phyloP scores from a whole-genome alignment of 1,140 invertebrate species.

The Drosophila nigromelanica region DNA sequence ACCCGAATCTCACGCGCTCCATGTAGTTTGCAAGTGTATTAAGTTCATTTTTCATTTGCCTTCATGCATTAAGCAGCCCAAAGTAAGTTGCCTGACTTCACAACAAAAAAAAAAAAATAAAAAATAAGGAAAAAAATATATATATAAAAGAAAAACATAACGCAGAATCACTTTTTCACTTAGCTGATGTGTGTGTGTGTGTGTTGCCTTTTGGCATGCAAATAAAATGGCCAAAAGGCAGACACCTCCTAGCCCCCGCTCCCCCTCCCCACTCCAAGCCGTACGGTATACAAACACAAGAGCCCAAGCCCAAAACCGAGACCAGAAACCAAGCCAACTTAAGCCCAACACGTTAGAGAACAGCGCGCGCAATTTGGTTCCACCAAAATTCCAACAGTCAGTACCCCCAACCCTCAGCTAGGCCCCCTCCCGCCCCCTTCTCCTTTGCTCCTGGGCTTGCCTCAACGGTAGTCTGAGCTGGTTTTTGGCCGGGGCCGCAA shows the following conservation, averaged over 20 bases:
- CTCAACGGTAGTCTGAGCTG: no score
- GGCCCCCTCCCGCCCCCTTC: background rate
- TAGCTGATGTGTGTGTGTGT: constrained; percentile 49
- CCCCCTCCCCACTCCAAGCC: background rate
- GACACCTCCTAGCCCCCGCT: background rate
- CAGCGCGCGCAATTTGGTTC: constrained; percentile 71
- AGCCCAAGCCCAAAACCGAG: constrained; percentile 40
- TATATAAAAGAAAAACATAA: constrained; percentile 37
- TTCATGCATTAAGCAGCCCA: constrained; percentile 65
- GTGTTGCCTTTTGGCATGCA: constrained; percentile 75
- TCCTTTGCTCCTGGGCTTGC: background rate
- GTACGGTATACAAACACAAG: background rate
- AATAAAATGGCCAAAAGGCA: constrained; percentile 63
- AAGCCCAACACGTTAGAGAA: constrained; percentile 80
- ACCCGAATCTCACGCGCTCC: constrained; percentile 45
- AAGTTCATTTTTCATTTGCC: constrained; percentile 80
- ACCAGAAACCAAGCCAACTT: constrained; percentile 79
- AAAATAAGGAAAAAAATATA: constrained; percentile 16
- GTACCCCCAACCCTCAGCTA: background rate
- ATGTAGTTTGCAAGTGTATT: constrained; percentile 72
- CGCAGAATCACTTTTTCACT: constrained; percentile 75
- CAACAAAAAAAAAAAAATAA: background rate
- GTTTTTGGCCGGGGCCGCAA: constrained; percentile 41
- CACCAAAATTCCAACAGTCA: constrained; percentile 39
- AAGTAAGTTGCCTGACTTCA: constrained; percentile 48